Conservation (phyloP, 2,888 invertebrate genomes). For the Clitarchus hookeri region DNA sequence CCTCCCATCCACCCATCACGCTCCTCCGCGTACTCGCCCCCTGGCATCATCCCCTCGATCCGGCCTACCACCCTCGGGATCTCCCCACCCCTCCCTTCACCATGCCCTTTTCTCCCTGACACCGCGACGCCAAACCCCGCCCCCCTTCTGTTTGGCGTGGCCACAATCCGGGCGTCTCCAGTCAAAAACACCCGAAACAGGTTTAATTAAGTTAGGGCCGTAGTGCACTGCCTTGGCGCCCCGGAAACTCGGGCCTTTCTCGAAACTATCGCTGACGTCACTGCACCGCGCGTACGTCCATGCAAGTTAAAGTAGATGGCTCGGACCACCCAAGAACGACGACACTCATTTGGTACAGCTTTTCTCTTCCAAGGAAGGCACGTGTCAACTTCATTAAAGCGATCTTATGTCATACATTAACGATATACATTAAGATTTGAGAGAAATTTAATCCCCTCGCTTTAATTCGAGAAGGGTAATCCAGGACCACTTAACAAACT, state of each 20-base stretch:
- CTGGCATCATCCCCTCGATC: background rate
- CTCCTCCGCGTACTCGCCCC: background rate
- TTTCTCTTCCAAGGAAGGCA: no score
- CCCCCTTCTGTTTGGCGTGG: background rate
- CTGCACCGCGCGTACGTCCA: background rate
- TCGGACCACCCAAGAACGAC: background rate
- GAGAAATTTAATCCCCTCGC: no score
- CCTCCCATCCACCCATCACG: background rate
- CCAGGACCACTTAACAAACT: no score
- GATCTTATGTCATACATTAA: no score
- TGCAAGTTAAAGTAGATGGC: background rate
- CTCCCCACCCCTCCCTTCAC: background rate
- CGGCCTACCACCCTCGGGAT: background rate
- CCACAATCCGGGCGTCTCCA: background rate
- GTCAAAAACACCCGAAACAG: conserved; percentile 1
- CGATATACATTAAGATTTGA: no score
- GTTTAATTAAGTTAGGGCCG: background rate
- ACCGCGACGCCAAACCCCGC: background rate
- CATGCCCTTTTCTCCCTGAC: background rate
- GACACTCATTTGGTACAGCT: no score
- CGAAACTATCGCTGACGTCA: background rate
- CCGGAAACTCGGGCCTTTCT: background rate
- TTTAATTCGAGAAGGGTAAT: no score
- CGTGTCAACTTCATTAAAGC: no score
- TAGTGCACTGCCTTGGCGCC: background rate